Conservation (phyloP, 1,140 invertebrate genomes). For the Gonioctena quinquepunctata region DNA sequence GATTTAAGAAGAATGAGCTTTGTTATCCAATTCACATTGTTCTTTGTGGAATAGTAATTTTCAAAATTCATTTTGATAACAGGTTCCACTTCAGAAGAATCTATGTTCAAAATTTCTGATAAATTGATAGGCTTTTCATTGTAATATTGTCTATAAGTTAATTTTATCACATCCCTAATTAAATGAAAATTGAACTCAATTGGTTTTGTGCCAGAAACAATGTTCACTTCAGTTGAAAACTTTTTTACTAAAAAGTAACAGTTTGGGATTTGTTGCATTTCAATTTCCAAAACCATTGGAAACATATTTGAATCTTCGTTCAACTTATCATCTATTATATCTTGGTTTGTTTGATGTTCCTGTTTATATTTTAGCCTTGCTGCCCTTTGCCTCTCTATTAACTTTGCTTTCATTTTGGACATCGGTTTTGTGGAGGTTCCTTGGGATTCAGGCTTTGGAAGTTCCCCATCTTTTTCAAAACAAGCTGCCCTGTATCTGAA, state of each 20-base stretch:
- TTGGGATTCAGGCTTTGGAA: not conserved
- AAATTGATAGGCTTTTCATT: not conserved
- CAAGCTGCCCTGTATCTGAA: not conserved
- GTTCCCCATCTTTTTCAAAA: not conserved
- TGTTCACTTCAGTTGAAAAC: not conserved
- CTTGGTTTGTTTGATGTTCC: not conserved
- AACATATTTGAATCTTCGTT: not conserved
- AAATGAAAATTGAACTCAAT: not conserved
- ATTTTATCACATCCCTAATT: not conserved
- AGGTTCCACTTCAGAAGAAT: not conserved
- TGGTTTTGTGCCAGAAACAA: not conserved
- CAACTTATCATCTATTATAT: not conserved
- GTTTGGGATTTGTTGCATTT: not conserved
- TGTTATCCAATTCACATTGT: slow-evolving; percentile 1
- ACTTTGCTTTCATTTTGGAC: not conserved
- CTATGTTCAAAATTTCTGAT: not conserved
- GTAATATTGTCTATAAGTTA: not conserved
- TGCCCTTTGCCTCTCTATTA: not conserved
- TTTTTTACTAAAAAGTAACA: not conserved
- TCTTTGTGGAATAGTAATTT: not conserved
- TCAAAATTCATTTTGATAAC: not conserved
- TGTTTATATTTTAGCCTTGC: not conserved
- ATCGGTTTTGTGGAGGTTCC: not conserved
- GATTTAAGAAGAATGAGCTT: slow-evolving; percentile 21
- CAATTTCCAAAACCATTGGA: not conserved